A percentile compares a stretch with the other conserved stretches of the same genome.
These are phyloP conservation scores for Zosterops japonicus DNA, from an alignment of 2,113 vertebrate genomes.

Conservation along the genomic window DNA sequence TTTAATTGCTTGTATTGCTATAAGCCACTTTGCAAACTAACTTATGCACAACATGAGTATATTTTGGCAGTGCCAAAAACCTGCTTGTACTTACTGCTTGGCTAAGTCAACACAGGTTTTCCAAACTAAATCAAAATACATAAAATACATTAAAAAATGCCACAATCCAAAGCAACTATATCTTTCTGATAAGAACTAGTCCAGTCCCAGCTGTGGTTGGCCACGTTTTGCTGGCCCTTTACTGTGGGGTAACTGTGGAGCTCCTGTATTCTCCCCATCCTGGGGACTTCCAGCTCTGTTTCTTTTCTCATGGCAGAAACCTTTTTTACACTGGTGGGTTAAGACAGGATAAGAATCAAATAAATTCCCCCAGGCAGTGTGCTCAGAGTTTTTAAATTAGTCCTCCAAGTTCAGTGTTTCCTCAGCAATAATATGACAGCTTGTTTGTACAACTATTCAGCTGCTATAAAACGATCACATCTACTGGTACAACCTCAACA, in stretches of 20 bases:
- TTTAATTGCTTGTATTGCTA: neutral
- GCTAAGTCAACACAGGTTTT: neutral
- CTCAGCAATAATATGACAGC: neutral
- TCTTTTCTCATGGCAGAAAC: neutral
- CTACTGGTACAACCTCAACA: neutral
- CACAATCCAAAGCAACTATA: neutral
- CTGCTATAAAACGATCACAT: neutral
- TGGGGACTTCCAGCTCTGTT: neutral
- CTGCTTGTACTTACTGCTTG: neutral
- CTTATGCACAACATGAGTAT: neutral
- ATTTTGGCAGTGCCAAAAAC: neutral
- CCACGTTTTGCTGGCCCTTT: rapidly evolving
- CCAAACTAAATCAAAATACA: neutral
- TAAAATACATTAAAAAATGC: neutral
- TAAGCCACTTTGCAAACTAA: neutral
- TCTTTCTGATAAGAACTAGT: neutral
- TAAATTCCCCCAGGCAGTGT: neutral
- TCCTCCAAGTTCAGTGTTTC: neutral
- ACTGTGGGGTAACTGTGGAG: neutral
- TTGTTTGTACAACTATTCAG: neutral
- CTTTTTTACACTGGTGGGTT: neutral
- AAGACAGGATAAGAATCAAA: neutral
- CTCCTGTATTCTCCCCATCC: neutral
- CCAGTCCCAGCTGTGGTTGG: neutral
- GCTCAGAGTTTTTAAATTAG: neutral